phyloP scores from a whole-genome alignment of 1,140 invertebrate genomes.

The Megalonaias nervosa region DNA sequence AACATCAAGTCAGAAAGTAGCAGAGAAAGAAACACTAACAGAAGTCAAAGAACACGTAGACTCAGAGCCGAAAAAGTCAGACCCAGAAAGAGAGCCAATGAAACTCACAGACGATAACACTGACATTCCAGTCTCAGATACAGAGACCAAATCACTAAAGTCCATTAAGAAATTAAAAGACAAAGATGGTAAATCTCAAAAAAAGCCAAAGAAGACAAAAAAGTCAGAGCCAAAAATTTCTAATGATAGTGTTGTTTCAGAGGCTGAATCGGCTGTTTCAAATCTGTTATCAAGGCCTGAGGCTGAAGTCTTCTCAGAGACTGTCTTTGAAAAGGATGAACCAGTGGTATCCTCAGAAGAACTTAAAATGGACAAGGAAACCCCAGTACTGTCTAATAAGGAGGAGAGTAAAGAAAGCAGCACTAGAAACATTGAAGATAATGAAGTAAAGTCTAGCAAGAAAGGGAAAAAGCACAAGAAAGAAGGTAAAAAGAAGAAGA shows the following conservation, averaged over 20 bases:
- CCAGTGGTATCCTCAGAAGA: neutral
- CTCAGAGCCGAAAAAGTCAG: too few relatives aligned
- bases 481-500: conserved; percentile 43
- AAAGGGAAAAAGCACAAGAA: conserved; percentile 43
- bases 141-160: too few relatives aligned
- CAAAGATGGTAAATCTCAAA: conserved; percentile 12
- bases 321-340: conserved; percentile 31
- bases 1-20: too few relatives aligned
- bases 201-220: conserved; percentile 26
- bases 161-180: conserved; percentile 18
- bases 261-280: neutral
- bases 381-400: too few relatives aligned
- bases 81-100: too few relatives aligned
- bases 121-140: too few relatives aligned
- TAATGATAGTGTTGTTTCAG: conserved; percentile 18
- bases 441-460: conserved; percentile 24
- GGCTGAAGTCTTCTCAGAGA: conserved; percentile 18
- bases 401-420: too few relatives aligned
- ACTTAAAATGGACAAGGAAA: too few relatives aligned
- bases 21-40: too few relatives aligned
- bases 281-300: conserved; percentile 10
- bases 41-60: too few relatives aligned
- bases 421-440: conserved; percentile 4
- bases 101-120: too few relatives aligned
- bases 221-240: conserved; percentile 24